Evolutionary conservation across 2,888 invertebrate genomes (phyloP).

Genomic region (Chrysomela aeneicollis): DNA sequence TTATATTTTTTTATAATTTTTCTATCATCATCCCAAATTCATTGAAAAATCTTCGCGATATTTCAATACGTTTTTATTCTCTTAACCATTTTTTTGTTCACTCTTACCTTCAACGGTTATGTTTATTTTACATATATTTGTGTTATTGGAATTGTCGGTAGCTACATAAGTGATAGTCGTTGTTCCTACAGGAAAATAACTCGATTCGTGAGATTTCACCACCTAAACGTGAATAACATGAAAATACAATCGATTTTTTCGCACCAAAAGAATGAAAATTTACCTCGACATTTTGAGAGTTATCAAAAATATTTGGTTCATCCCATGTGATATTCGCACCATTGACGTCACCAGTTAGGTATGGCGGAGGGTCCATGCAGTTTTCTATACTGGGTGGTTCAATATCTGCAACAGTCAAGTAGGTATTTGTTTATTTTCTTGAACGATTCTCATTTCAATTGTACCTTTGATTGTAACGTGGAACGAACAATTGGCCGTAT

Average conservation of each 20-base stretch:
- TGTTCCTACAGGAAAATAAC: conserved; percentile 65
- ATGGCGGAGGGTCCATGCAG: conserved; percentile 68
- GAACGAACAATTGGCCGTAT: conserved; percentile 70
- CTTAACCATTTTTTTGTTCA: no score
- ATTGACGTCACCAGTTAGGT: conserved; percentile 53
- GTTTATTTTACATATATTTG: conserved; percentile 66
- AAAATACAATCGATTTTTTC: neutral
- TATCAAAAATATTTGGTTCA: conserved; percentile 68
- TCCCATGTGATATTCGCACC: conserved; percentile 66
- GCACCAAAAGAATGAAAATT: conserved; percentile 6
- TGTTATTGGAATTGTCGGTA: conserved; percentile 67
- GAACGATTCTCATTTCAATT: conserved; percentile 22
- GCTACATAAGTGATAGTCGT: conserved; percentile 68
- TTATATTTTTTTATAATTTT: conserved; percentile 1
- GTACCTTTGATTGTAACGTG: conserved; percentile 65
- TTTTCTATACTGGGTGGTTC: conserved; percentile 67
- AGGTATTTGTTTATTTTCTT: neutral
- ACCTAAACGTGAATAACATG: conserved; percentile 42
- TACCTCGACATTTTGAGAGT: conserved; percentile 61
- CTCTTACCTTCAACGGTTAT: conserved; percentile 67
- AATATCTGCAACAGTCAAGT: conserved; percentile 58
- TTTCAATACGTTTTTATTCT: no score
- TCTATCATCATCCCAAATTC: no score
- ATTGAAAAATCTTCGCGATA: no score
- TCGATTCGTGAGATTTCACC: conserved; percentile 59